phyloP scores from a whole-genome alignment of 2,888 invertebrate species.

The Furcula furcula region DNA sequence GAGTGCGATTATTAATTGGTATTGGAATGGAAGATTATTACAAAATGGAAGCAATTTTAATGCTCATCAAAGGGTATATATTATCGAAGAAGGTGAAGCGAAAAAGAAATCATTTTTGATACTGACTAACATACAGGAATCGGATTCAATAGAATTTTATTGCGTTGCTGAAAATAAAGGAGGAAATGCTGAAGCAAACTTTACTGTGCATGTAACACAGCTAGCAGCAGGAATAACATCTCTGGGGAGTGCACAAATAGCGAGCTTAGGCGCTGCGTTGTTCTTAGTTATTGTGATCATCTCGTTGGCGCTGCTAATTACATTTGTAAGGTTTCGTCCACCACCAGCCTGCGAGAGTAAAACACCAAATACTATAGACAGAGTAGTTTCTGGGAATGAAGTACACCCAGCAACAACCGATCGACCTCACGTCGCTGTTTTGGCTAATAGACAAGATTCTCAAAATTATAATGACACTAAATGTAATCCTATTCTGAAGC shows the following conservation, averaged over 20 bases:
- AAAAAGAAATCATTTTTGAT: slow-evolving; percentile 89
- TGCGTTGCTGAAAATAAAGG: slow-evolving; percentile 95
- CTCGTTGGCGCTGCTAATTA: slow-evolving; percentile 85
- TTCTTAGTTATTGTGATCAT: slow-evolving; percentile 90
- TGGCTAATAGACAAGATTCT: slow-evolving; percentile 77
- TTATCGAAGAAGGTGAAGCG: slow-evolving; percentile 88
- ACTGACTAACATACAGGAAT: slow-evolving; percentile 91
- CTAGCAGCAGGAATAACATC: slow-evolving; percentile 90
- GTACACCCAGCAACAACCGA: slow-evolving; percentile 72
- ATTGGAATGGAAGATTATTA: slow-evolving; percentile 90
- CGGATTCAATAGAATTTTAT: slow-evolving; percentile 92
- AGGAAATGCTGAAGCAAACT: slow-evolving; percentile 93
- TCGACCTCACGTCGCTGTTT: slow-evolving; percentile 80
- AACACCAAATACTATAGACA: slow-evolving; percentile 87
- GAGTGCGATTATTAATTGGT: slow-evolving; percentile 91
- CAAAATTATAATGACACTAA: slow-evolving; percentile 62
- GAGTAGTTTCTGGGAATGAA: slow-evolving; percentile 84
- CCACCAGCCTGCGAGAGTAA: slow-evolving; percentile 88
- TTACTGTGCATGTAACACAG: slow-evolving; percentile 91
- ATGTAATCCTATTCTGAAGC: slow-evolving; percentile 87
- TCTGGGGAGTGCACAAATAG: slow-evolving; percentile 91
- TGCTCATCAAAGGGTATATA: slow-evolving; percentile 88
- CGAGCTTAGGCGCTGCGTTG: slow-evolving; percentile 91
- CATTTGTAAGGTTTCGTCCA: slow-evolving; percentile 88
- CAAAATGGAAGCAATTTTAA: slow-evolving; percentile 90